Conservation (phyloP, 2,888 invertebrate species). For the Hydrotaea cyrtoneurina region DNA sequence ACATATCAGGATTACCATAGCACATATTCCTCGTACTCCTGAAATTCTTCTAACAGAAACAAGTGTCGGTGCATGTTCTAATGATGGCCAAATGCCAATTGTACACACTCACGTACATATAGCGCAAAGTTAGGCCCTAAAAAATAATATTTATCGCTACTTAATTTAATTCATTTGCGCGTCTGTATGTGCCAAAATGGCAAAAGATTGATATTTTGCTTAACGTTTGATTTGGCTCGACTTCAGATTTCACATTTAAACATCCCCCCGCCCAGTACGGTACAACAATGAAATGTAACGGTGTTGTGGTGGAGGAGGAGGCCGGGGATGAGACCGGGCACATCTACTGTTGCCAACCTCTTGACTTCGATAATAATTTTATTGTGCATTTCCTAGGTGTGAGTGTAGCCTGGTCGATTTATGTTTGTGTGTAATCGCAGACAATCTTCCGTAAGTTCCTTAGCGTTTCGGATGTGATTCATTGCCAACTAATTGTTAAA, state of each 20-base stretch:
- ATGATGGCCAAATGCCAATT: conserved; percentile 70
- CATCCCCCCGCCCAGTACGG: conserved; percentile 2
- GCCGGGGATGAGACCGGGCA: conserved; percentile 43
- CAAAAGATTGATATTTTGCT: conserved; percentile 70
- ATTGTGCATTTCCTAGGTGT: conserved; percentile 13
- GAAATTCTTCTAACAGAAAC: no score
- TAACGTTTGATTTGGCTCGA: conserved; percentile 68
- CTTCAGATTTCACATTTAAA: conserved; percentile 32
- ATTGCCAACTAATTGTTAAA: conserved; percentile 69
- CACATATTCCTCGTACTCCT: background rate
- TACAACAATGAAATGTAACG: background rate
- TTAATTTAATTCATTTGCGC: conserved; percentile 74
- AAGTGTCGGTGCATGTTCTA: background rate
- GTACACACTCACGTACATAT: background rate
- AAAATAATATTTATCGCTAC: conserved; percentile 74
- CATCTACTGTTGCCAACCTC: conserved; percentile 50
- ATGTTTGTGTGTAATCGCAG: conserved; percentile 32
- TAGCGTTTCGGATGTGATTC: conserved; percentile 60
- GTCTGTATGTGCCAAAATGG: conserved; percentile 70
- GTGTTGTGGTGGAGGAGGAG: conserved; percentile 41
- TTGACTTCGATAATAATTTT: conserved; percentile 44
- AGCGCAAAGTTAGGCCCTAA: conserved; percentile 63
- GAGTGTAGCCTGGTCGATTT: conserved; percentile 2
- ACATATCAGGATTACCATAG: background rate
- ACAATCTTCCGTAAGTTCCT: conserved; percentile 52